Evolutionary conservation across 2,888 invertebrate species (phyloP), one percentile per base, ranked within the genome.

Genomic region (Agrotis clavis): DNA sequence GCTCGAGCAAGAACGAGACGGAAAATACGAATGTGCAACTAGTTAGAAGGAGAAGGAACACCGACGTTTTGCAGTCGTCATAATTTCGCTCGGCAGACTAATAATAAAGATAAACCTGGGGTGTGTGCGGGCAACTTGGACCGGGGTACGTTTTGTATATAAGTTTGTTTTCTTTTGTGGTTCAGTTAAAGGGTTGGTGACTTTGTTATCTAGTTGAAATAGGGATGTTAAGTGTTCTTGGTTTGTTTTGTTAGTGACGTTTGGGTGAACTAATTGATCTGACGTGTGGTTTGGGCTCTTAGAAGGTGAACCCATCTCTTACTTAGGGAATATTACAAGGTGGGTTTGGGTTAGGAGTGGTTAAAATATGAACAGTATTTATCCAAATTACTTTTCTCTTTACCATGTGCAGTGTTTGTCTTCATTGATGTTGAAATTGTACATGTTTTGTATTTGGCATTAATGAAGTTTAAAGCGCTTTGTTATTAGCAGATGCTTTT

Each of bases 51-150:
- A 81, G 94, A 92, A 73, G 75, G 87, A 76, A 56, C 71, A 80
- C 79, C 92, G 91, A 93, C 92, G 93, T 94, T 94, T 94, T 96
- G 96, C 96, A 96, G 96, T 96, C 94, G 96, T 96, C 96, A 96
- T 96, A 96, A 96, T 96, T 97, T 96, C 94, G 94, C 95, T 93
- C 94, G 92, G 95, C 94, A 94, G 96, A 96, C 95, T 95, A 94
- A 96, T 96, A 96, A 95, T 95, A 95, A 94, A 96, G 96, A 96
- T 96, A 96, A 96, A 94, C 90, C 91, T 84, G 91, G 90, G 89
- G 90, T 85, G 84, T 82, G 82, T 59, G 82, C 73, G 78, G 78
- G 71, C 51, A 59, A 78, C 60, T 81, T 74, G 82, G 80, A 81
- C 69, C 73, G 67, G 63, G 64, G 71, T 81, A 77, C 65, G 70